These are phyloP conservation scores for Ascaphus truei DNA, from an alignment of 2,113 vertebrate species.

Conservation along the genomic window DNA sequence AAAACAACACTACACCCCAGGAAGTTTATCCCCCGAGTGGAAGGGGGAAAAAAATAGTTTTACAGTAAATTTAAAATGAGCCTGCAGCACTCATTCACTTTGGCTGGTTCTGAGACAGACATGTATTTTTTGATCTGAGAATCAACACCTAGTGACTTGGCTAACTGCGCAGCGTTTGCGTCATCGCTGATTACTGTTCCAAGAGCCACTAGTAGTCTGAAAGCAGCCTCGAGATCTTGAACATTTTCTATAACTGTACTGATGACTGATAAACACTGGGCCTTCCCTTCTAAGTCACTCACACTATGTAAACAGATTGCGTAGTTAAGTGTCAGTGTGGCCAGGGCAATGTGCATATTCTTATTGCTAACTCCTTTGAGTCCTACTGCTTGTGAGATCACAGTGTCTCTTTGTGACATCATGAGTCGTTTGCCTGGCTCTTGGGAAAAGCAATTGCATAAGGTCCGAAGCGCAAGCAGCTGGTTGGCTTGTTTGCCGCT, in stretches of 20 bases:
- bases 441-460: conserved; percentile 90
- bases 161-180: conserved; percentile 82
- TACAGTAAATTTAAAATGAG: conserved; percentile 87
- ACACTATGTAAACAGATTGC: conserved; percentile 81
- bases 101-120: conserved; percentile 84
- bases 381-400: conserved; percentile 83
- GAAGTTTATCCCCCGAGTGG: conserved; percentile 23
- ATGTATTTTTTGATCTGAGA: conserved; percentile 90
- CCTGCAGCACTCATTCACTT: conserved; percentile 90
- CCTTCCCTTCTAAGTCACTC: conserved; percentile 88
- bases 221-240: conserved; percentile 91
- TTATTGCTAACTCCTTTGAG: conserved; percentile 82
- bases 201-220: conserved; percentile 91
- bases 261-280: conserved; percentile 92
- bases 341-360: conserved; percentile 91
- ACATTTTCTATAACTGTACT: conserved; percentile 87
- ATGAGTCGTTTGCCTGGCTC: conserved; percentile 78
- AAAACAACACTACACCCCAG: conserved; percentile 30
- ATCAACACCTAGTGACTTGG: conserved; percentile 85
- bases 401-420: conserved; percentile 80
- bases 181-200: conserved; percentile 88
- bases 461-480: conserved; percentile 86
- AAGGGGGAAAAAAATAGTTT: conserved; percentile 38
- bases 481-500: conserved; percentile 88
- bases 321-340: conserved; percentile 90